A percentile compares a stretch with the other conserved stretches of the same genome.
These are phyloP conservation scores for Drosophila villosipedis DNA, from an alignment of 2,888 invertebrate species.

Conservation along the genomic window DNA sequence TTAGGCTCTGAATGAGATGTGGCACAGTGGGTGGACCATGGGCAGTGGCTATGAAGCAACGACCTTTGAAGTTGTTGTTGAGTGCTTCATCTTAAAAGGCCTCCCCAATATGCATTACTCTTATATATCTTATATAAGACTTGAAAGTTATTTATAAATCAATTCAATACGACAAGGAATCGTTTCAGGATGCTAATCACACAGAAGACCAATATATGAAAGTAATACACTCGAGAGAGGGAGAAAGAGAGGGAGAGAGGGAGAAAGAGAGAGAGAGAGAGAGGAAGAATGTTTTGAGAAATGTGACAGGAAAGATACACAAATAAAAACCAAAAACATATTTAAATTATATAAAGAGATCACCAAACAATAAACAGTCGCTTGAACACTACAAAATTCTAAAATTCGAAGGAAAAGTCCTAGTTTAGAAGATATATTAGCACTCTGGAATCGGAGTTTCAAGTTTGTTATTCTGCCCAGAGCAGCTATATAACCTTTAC, in stretches of 20 bases:
- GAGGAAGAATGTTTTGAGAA: not conserved
- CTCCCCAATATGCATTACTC: not conserved
- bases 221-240: not conserved
- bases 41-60: conserved; percentile 4
- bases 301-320: not conserved
- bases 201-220: not conserved
- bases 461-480: too few relatives aligned
- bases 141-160: not conserved
- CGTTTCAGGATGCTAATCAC: conserved; percentile 2
- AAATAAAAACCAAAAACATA: not conserved
- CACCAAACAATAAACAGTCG: not conserved
- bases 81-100: not conserved
- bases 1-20: conserved; percentile 55
- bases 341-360: not conserved
- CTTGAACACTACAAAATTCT: too few relatives aligned
- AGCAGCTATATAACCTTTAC: too few relatives aligned
- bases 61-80: not conserved
- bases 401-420: too few relatives aligned
- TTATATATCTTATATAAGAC: not conserved
- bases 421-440: too few relatives aligned
- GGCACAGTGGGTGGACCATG: conserved; percentile 34
- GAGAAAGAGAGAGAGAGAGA: too few relatives aligned
- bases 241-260: not conserved
- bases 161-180: not conserved
- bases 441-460: too few relatives aligned